Evolutionary conservation across 2,888 invertebrate species (phyloP).

Genomic region (Andricus curvator): DNA sequence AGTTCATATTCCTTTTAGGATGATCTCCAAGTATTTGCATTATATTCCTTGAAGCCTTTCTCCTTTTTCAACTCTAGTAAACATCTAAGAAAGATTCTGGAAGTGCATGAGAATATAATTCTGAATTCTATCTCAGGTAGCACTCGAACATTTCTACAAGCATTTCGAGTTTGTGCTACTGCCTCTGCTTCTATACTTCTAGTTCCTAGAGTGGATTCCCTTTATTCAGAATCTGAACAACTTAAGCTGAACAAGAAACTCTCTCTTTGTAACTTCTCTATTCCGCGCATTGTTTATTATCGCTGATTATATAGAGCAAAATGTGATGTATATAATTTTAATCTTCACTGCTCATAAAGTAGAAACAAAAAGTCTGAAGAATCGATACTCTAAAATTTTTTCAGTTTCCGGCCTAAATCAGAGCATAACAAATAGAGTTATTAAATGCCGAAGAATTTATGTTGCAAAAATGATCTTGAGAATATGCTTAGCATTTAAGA

Average conservation of each 20-base stretch:
- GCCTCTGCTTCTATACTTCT: neutral
- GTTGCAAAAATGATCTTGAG: too few species aligned
- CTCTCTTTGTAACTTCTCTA: neutral
- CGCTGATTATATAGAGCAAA: too few species aligned
- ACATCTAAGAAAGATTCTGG: constrained; percentile 34
- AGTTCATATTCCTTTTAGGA: too few species aligned
- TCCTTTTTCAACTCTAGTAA: constrained; percentile 60
- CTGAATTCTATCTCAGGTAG: constrained; percentile 23
- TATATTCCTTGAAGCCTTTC: constrained; percentile 60
- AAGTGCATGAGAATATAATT: constrained; percentile 43
- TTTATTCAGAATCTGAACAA: constrained; percentile 26
- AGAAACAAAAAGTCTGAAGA: too few species aligned
- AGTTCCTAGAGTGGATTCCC: constrained; percentile 1
- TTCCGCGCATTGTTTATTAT: neutral
- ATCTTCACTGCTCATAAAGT: too few species aligned
- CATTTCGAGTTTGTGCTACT: constrained; percentile 21
- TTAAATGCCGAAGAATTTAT: too few species aligned
- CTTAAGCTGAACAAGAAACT: neutral
- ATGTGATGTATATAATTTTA: too few species aligned
- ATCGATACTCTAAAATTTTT: too few species aligned
- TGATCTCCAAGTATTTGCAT: constrained; percentile 46
- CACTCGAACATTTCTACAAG: constrained; percentile 21
- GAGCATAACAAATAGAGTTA: too few species aligned
- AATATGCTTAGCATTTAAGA: too few species aligned
- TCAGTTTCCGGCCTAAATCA: too few species aligned